phyloP scores from a whole-genome alignment of 2,113 vertebrate genomes.

The Haplotaxodon microlepis region DNA sequence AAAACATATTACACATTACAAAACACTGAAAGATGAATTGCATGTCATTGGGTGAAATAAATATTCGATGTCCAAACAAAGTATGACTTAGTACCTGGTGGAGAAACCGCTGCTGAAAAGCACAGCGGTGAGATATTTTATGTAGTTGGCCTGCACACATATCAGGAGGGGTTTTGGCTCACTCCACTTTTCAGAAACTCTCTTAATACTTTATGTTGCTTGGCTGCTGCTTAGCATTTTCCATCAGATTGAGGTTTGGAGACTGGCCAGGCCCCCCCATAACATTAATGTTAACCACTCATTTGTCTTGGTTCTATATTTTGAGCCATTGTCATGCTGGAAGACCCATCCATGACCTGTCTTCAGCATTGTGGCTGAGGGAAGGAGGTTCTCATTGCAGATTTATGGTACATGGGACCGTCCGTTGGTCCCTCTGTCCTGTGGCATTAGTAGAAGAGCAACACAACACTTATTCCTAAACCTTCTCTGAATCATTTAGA shows the following conservation, averaged over 20 bases:
- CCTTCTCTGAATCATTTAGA: neutral
- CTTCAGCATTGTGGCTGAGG: accelerated
- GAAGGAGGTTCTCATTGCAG: neutral
- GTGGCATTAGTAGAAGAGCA: neutral
- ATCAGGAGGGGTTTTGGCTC: neutral
- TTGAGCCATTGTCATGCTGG: neutral
- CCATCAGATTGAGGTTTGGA: neutral
- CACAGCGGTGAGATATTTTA: neutral
- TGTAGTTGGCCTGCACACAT: neutral
- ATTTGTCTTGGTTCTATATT: neutral
- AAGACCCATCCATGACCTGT: neutral
- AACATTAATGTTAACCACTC: neutral
- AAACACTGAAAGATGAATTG: neutral
- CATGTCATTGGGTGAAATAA: neutral
- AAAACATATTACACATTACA: neutral
- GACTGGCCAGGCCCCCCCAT: neutral
- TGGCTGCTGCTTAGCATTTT: accelerated
- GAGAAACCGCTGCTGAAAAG: neutral
- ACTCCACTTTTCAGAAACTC: neutral
- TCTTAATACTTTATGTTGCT: neutral
- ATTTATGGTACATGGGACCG: accelerated
- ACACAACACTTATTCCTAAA: neutral
- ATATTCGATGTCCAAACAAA: neutral
- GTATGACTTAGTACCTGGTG: neutral
- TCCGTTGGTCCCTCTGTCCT: neutral